Percentiles rank a stretch among this genome's conserved stretches.
phyloP scores from a whole-genome alignment of 2,113 vertebrate species.

The Ictalurus furcatus region DNA sequence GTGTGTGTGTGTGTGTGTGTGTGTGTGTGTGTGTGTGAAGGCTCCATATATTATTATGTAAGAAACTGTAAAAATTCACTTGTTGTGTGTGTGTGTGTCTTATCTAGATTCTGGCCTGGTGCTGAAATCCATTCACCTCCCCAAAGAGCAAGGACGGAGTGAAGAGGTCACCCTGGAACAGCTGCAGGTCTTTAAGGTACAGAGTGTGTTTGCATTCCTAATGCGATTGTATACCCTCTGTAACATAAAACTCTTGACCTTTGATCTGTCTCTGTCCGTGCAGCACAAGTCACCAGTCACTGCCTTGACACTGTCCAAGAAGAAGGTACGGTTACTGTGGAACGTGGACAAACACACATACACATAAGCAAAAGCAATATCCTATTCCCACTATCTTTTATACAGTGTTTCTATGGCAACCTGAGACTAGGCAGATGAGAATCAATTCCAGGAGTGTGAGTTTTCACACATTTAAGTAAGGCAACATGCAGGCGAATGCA shows the following conservation, averaged over 20 bases:
- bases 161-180: slow-evolving; percentile 79
- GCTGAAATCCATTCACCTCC: slow-evolving; percentile 75
- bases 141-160: slow-evolving; percentile 63
- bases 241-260: slow-evolving; percentile 1
- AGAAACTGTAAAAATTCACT: neutral
- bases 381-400: slow-evolving; percentile 7
- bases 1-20: neutral
- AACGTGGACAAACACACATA: slow-evolving; percentile 51
- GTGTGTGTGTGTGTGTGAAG: neutral
- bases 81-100: slow-evolving; percentile 18
- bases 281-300: slow-evolving; percentile 79
- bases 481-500: slow-evolving; percentile 37
- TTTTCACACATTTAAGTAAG: slow-evolving; percentile 43
- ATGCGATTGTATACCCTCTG: slow-evolving; percentile 7
- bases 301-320: slow-evolving; percentile 77
- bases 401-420: slow-evolving; percentile 53
- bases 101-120: slow-evolving; percentile 75
- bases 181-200: slow-evolving; percentile 79
- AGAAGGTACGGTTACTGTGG: slow-evolving; percentile 69
- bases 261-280: slow-evolving; percentile 40
- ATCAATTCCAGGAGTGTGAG: slow-evolving; percentile 42
- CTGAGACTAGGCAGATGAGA: slow-evolving; percentile 31
- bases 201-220: neutral
- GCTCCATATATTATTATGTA: neutral
- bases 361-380: slow-evolving; percentile 35